Percentiles rank a stretch among this genome's conserved stretches.
phyloP scores from a whole-genome alignment of 2,888 invertebrate species.

The Hylaea fasciaria region DNA sequence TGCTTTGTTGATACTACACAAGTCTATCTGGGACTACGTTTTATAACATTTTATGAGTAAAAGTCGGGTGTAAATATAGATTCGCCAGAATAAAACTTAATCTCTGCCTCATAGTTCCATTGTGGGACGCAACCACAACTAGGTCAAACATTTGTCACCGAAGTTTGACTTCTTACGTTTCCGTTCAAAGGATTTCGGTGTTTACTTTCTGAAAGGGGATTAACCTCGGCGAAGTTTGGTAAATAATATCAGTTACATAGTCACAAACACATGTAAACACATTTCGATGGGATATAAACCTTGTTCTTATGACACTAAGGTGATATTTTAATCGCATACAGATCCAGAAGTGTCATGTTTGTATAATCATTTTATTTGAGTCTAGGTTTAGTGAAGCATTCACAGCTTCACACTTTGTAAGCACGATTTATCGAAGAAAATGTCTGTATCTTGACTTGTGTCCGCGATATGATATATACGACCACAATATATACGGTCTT shows the following conservation, averaged over 20 bases:
- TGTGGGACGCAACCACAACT: constrained; percentile 31
- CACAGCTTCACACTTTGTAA: neutral
- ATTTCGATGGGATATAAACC: constrained; percentile 13
- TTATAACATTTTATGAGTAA: too few species aligned
- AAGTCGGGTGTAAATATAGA: too few species aligned
- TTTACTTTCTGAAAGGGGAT: constrained; percentile 43
- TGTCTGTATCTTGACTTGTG: neutral
- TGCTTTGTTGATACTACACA: too few species aligned
- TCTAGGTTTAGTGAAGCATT: constrained; percentile 2
- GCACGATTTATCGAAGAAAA: neutral
- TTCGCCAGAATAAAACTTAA: constrained; percentile 4
- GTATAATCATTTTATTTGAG: constrained; percentile 3
- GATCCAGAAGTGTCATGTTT: constrained; percentile 5
- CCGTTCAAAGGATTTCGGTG: constrained; percentile 39
- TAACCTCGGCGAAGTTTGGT: constrained; percentile 41
- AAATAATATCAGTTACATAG: constrained; percentile 42
- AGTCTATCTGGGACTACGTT: too few species aligned
- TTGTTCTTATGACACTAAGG: constrained; percentile 10
- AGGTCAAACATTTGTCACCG: constrained; percentile 43
- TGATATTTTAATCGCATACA: constrained; percentile 4
- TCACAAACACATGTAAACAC: constrained; percentile 29
- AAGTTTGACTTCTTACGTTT: constrained; percentile 42
- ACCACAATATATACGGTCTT: too few species aligned
- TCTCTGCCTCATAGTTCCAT: constrained; percentile 26
- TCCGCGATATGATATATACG: neutral